Evolutionary conservation across 2,113 vertebrate genomes (phyloP), one percentile per base, ranked within the genome.

Genomic region (Embiotoca jacksoni): DNA sequence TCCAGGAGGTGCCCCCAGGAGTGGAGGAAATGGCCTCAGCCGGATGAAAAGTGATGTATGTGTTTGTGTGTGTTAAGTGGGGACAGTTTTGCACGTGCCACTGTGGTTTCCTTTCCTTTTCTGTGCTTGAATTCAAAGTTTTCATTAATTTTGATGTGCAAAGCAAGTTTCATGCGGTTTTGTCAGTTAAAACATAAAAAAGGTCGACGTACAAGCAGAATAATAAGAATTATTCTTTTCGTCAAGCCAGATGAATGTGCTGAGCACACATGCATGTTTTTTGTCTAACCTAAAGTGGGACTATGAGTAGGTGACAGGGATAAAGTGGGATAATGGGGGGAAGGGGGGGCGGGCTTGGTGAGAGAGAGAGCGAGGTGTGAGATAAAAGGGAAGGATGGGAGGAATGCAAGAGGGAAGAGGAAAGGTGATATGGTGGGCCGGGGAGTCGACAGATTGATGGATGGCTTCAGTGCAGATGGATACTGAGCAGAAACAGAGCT

Each of bases 381-480:
- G 87, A 90, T 83, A 87, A 91, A 90, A 89, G 81, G 62, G 49
- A 80, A 67, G 76, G 89, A 88, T 82, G 82, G 81, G 83, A 87
- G 75, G 83, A 90, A 92, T 90, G 88, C 71, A 74, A 85, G 72
- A 64, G 67, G 74, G 67, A 83, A 88, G 83, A 86, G 86, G 81
- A 89, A 87, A 90, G 86, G 90, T 85, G 85, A 92, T 86, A 87
- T 11, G 63, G 58, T 82, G 86, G 87, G 79, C 66, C 35, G 39
- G 59, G 65, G 86, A 90, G 90, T 82, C 78, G 91, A 93, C 92
- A 94, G 92, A 93, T 90, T 93, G 93, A 95, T 93, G 90, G 92
- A 93, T 92, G 79, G 75, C 49, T 71, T 74, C 4, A 63, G 80
- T 78, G 64, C 80, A 80, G 85, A 90, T 60, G 82, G 82, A 88